Conservation (phyloP, 2,113 vertebrate genomes). For the Okapia johnstoni region DNA sequence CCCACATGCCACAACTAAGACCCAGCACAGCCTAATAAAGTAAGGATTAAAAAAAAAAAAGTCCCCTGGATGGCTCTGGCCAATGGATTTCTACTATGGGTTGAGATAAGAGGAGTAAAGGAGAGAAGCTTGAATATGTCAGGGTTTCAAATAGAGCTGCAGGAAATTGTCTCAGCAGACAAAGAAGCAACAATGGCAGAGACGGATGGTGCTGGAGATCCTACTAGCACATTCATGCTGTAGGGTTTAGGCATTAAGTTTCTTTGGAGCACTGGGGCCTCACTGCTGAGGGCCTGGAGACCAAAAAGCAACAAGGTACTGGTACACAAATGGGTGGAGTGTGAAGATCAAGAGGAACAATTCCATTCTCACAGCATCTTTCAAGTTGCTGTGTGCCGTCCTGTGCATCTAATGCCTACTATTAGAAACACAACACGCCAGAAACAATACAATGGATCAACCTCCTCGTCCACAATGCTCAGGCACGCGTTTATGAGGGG, state of each 20-base stretch:
- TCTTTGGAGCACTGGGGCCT: not conserved
- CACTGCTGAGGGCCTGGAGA: not conserved
- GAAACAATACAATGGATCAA: not conserved
- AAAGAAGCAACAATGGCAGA: not conserved
- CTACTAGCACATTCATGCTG: not conserved
- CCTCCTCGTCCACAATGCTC: not conserved
- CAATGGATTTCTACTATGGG: not conserved
- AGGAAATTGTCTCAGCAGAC: not conserved
- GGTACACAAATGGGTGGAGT: rapidly evolving
- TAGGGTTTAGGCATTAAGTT: not conserved
- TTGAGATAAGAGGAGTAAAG: not conserved
- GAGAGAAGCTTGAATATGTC: not conserved
- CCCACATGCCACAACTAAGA: not conserved
- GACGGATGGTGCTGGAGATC: not conserved
- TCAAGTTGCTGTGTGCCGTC: not conserved
- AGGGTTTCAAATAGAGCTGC: not conserved
- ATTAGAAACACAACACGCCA: not conserved
- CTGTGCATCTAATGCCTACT: not conserved
- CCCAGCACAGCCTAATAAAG: not conserved
- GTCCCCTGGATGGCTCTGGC: not conserved
- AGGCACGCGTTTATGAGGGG: not conserved
- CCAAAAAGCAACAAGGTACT: not conserved
- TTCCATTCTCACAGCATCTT: not conserved
- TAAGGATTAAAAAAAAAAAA: not conserved
- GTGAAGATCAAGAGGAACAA: not conserved